Evolutionary conservation across 2,888 invertebrate species (phyloP).

Genomic region (Caenorhabditis doughertyi): DNA sequence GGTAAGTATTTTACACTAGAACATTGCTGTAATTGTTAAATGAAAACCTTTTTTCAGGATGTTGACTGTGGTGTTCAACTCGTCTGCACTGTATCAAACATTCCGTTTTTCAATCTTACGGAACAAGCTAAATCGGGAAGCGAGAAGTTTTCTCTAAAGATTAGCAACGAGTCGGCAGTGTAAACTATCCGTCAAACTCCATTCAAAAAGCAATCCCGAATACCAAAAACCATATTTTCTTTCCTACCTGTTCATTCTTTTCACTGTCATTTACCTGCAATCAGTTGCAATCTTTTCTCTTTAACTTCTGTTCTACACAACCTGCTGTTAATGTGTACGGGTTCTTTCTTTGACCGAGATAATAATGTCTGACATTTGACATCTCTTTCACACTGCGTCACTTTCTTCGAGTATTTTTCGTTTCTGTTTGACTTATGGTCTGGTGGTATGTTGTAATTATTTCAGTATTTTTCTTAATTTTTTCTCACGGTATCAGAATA

Average conservation of each 20-base stretch:
- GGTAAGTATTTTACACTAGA: constrained; percentile 35
- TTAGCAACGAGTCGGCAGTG: constrained; percentile 73
- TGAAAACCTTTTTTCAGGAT: constrained; percentile 46
- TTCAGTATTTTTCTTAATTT: not conserved
- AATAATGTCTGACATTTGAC: constrained; percentile 31
- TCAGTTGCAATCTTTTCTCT: constrained; percentile 16
- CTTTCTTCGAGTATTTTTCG: constrained; percentile 44
- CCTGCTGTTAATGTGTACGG: constrained; percentile 54
- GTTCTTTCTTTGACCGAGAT: constrained; percentile 38
- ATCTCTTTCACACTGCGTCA: constrained; percentile 44
- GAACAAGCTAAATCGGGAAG: constrained; percentile 87
- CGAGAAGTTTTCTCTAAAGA: constrained; percentile 71
- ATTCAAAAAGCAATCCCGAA: not conserved
- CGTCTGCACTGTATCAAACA: constrained; percentile 90
- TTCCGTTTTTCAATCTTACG: constrained; percentile 95
- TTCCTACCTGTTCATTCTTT: constrained; percentile 20
- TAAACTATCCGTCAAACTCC: constrained; percentile 49
- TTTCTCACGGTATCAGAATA: constrained; percentile 6
- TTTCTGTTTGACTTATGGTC: constrained; percentile 21
- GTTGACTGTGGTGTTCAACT: constrained; percentile 93
- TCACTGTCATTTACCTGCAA: constrained; percentile 17
- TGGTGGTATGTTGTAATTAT: not conserved
- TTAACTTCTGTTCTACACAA: constrained; percentile 26
- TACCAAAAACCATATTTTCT: not conserved
- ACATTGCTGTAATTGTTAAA: not conserved